Percentiles rank a stretch among this genome's conserved stretches.
These are phyloP conservation scores for Phthorimaea operculella DNA, from an alignment of 1,140 invertebrate genomes.

Conservation along the genomic window DNA sequence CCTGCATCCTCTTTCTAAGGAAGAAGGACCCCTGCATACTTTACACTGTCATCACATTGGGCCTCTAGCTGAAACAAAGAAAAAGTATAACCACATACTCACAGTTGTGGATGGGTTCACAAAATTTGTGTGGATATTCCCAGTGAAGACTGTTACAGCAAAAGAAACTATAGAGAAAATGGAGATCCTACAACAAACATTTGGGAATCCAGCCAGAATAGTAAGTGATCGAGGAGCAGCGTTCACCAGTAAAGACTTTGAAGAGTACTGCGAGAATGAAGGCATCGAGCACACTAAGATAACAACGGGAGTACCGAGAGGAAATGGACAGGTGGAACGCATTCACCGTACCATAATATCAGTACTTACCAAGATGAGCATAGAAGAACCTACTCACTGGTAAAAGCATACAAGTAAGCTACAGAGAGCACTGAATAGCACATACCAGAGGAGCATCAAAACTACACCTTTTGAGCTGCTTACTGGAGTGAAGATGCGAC, in stretches of 20 bases:
- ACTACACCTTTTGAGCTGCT: too few species aligned
- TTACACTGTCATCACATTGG: slow-evolving; percentile 34
- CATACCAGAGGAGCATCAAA: too few species aligned
- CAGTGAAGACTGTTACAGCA: slow-evolving; percentile 30
- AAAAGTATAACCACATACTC: slow-evolving; percentile 43
- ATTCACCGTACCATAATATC: too few species aligned
- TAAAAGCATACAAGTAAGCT: too few species aligned
- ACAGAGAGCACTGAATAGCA: too few species aligned
- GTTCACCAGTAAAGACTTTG: slow-evolving; percentile 11
- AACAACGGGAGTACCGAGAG: too few species aligned
- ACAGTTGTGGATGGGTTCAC: slow-evolving; percentile 43
- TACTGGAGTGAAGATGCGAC: too few species aligned
- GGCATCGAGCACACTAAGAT: slow-evolving; percentile 12
- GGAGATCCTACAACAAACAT: slow-evolving; percentile 18
- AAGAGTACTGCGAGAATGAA: slow-evolving; percentile 14
- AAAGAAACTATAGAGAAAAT: slow-evolving; percentile 28
- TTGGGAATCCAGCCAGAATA: slow-evolving; percentile 21
- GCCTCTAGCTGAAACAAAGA: slow-evolving; percentile 16
- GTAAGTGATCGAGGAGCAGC: slow-evolving; percentile 20
- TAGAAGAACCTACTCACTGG: too few species aligned
- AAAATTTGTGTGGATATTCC: slow-evolving; percentile 20
- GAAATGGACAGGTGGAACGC: too few species aligned
- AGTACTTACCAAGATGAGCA: too few species aligned
- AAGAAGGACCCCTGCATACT: slow-evolving; percentile 23
- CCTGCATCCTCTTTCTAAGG: slow-evolving; percentile 25